A percentile compares a stretch with the other conserved stretches of the same genome.
These are phyloP conservation scores for Pelobates fuscus DNA, from an alignment of 2,113 vertebrate species.

Conservation along the genomic window DNA sequence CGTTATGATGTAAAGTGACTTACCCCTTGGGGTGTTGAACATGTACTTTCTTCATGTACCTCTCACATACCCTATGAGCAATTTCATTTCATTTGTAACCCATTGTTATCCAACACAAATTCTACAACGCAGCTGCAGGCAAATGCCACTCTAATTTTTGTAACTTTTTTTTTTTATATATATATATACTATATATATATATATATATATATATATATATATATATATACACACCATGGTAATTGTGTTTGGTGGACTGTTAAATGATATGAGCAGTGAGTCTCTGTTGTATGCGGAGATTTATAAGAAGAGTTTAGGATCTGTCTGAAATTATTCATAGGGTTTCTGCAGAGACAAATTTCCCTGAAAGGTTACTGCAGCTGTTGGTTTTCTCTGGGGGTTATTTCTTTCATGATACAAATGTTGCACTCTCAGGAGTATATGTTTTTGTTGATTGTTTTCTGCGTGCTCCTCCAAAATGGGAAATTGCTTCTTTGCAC, in stretches of 20 bases:
- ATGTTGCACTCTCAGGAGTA: constrained; percentile 6
- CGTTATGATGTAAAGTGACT: too few species aligned
- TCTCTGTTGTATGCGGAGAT: background rate
- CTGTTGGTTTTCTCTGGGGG: constrained; percentile 18
- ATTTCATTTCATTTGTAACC: background rate
- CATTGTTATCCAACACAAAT: background rate
- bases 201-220: background rate
- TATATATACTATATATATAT: background rate
- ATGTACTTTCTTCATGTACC: too few species aligned
- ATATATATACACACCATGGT: background rate
- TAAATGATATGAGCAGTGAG: background rate
- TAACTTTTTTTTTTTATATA: background rate
- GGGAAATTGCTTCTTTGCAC: background rate
- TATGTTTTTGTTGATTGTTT: constrained; percentile 41
- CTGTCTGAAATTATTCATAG: constrained; percentile 38
- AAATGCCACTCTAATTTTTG: background rate
- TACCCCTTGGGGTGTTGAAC: too few species aligned
- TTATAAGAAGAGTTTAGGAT: constrained; percentile 25
- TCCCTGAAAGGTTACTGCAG: constrained; percentile 42
- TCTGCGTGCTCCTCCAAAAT: background rate
- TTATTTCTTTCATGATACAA: background rate
- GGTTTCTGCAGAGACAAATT: constrained; percentile 38
- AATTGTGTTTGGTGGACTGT: constrained; percentile 24
- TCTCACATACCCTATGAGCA: background rate
- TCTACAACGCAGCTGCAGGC: background rate